Base-by-base conservation (phyloP, 2,888 invertebrate species). In the Caenorhabditis japonica region DNA sequence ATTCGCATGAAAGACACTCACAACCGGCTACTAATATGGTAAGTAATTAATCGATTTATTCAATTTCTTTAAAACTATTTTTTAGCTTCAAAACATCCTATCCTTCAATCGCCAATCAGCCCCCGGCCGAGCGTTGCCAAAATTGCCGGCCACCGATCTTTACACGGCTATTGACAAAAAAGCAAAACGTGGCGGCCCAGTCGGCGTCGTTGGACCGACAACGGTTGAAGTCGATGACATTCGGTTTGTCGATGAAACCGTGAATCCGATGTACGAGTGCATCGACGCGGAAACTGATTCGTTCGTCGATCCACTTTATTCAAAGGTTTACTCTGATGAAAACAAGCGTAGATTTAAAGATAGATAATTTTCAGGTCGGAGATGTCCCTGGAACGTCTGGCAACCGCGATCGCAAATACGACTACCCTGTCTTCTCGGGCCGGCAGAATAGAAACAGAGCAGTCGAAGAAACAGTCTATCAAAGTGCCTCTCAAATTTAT, bases 401-500 rank as follows among this genome's bases (percentile, higher is more conserved):
- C 5, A 49, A 44, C 19, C 60, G 71, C 12, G 77, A 75, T 27
- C 59, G 76, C 1, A 73, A 75, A 44, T 84, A 84, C 58, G 84
- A 84, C 49, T 84, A 84, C 30, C 83, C 84, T 13, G 75, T 81
- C 8, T 84, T 84, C 47, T 41, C 77, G 0, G 76, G 79, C 8
- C 52, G 74, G 4, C 66, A 62, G 27, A 59, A 53, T n/a, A 55
- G 43, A 10, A 58, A 53, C 10, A 47, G 51, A 4, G 41, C 51
- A 3, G 7, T 7, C 5, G 77, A 79, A 46, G 78, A 75, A 1
- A 61, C 78, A 2, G 58, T 85, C 5, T 85, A 85, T 60, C 79
- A 83, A 44, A 83, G 83, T 43, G 85, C 85, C n/a, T 84, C 84
- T 1, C 84, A 85, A 49, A 82, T 83, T 21, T 85, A 85, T 69